Evolutionary conservation across 2,797 vertebrate species (phyloP), one percentile per base, ranked within the genome.

Genomic region (Megaceryle alcyon): DNA sequence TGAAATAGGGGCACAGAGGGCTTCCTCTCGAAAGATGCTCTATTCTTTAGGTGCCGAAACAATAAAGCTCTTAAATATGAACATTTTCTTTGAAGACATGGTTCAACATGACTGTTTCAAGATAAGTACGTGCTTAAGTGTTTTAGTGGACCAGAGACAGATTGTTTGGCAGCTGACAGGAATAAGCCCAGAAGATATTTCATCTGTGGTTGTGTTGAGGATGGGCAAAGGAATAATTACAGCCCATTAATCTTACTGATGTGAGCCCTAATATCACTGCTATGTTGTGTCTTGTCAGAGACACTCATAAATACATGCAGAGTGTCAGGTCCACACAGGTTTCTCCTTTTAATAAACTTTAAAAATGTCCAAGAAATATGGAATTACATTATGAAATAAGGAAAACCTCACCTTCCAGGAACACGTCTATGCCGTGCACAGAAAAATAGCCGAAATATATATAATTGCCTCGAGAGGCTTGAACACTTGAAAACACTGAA

Each of bases 31-130:
- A 95, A 91, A 88, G 77, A 53, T 1, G 11, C 10, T 66, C 22
- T 41, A 20, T 81, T 82, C 65, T 76, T 65, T 79, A 84, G 26
- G n/a, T 49, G 22, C 21, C 68, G 82, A 88, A 84, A 91, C 70
- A 94, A 95, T 63, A 90, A 87, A 94, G 48, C 28, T 88, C 43
- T 91, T 76, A 70, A 66, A 37, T 66, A 76, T 29, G 54, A 72
- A 82, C 18, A 43, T 5, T 75, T 80, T 51, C 46, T 88, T 56
- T 92, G 87, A 91, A 93, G 61, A 69, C 31, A 28, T 21, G 76
- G 77, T 94, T 90, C 54, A 88, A 79, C 39, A n/a, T 18, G 31
- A 44, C n/a, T 83, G 16, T 39, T 94, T 78, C 41, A 65, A 64
- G 29, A 8, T 31, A 73, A 78, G 49, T 46, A 66, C 0, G 3